These are phyloP conservation scores for Passer domesticus DNA, from an alignment of 2,113 vertebrate species.

Conservation along the genomic window DNA sequence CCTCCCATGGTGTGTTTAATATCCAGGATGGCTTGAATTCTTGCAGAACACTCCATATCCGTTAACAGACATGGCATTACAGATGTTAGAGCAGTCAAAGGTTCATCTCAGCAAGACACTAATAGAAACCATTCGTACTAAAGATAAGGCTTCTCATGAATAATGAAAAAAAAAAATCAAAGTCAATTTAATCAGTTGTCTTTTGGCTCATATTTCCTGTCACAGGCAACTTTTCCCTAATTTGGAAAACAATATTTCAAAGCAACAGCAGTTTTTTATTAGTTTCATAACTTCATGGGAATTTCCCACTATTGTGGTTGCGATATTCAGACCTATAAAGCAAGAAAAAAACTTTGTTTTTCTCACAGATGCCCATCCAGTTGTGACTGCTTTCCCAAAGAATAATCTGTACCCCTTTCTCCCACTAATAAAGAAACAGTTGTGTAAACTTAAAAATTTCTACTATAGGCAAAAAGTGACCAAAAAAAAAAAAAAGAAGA, in stretches of 20 bases:
- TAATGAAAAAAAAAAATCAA: background rate
- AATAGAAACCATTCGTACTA: background rate
- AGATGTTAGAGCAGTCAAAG: background rate
- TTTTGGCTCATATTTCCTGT: background rate
- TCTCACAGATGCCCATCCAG: background rate
- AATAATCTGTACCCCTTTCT: background rate
- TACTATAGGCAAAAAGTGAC: background rate
- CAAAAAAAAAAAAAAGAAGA: background rate
- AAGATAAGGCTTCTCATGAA: background rate
- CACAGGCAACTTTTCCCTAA: background rate
- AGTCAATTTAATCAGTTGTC: background rate
- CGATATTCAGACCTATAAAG: background rate
- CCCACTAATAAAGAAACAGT: background rate
- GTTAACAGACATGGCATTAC: background rate
- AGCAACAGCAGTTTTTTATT: background rate
- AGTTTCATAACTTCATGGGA: background rate
- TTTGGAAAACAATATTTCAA: background rate
- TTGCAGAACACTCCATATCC: background rate
- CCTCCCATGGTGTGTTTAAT: background rate
- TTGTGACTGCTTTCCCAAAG: background rate
- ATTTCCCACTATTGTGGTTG: background rate
- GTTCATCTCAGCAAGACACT: constrained; percentile 2
- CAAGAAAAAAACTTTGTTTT: background rate
- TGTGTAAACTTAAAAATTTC: background rate
- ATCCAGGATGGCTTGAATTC: background rate